Base-by-base conservation (phyloP, 2,888 invertebrate genomes). In the Callyntrura sp. region DNA sequence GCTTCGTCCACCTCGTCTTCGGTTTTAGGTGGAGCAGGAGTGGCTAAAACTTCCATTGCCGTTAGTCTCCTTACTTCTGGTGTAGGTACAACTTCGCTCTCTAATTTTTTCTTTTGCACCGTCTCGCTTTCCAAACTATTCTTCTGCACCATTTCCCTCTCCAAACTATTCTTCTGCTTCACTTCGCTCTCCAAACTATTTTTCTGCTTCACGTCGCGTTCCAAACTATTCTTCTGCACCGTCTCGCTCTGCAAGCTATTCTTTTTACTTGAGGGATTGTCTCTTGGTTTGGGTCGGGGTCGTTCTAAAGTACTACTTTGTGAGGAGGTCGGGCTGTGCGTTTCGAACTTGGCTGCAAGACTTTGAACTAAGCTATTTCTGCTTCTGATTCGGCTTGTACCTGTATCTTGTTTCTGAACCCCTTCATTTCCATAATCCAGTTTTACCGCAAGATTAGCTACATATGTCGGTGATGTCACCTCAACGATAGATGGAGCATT, bases 1-100 rank as follows among this genome's bases (percentile, higher is more conserved):
- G 62, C 60, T 1, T 89, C 90, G n/a, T 85, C 90, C 12, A 81
- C 85, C 14, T 70, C 62, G 11, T 91, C 85, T 17, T 82, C 82
- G 14, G 43, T 78, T 45, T 76, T 90, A 5, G 28, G 12, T 20
- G 86, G 70, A 0, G 82, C 23, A 43, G 90, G 90, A 1, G 83
- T 88, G 0, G 91, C 90, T 17, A 91, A 55, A 14, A 91, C 55
- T 84, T 91, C 88, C 83, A 91, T 91, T 76, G 91, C 91, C n/a
- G 91, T 91, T n/a, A 73, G 88, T 28, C 76, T 28, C 48, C 62
- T 79, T 43, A 35, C 35, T 3, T 28, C 20, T 78, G 90, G 43
- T 11, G 6, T 5, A 45, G 45, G n/a, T n/a, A n/a, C n/a, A n/a
- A n/a, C n/a, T n/a, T n/a, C n/a, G n/a, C n/a, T n/a, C n/a, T n/a